These are phyloP conservation scores for Selene dorsalis DNA, from an alignment of 2,797 vertebrate genomes.

Conservation along the genomic window DNA sequence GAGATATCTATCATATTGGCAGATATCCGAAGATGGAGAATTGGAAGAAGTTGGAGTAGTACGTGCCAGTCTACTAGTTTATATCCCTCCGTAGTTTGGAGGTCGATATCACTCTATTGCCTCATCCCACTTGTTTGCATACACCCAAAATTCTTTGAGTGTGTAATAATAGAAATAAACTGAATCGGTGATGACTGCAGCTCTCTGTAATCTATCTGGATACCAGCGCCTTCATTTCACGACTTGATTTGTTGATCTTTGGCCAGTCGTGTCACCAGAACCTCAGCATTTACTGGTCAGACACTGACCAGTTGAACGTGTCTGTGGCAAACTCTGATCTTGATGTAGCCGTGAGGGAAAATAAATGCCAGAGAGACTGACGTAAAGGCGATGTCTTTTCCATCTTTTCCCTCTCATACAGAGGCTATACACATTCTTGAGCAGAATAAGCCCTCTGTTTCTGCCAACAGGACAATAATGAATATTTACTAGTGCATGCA, in stretches of 20 bases:
- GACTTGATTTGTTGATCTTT: conserved; percentile 13
- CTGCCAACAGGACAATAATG: conserved; percentile 13
- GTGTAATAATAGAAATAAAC: not conserved
- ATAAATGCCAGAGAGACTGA: not conserved
- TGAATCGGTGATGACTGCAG: not conserved
- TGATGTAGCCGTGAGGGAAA: not conserved
- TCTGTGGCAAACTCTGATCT: not conserved
- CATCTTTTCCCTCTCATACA: not conserved
- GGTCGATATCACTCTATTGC: not conserved
- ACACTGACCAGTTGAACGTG: not conserved
- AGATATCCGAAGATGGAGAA: not conserved
- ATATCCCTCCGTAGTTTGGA: not conserved
- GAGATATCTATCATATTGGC: not conserved
- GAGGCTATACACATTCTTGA: conserved; percentile 7
- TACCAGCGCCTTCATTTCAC: not conserved
- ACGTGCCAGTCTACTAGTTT: not conserved
- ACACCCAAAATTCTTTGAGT: not conserved
- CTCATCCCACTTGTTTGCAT: not conserved
- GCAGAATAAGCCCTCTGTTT: conserved; percentile 18
- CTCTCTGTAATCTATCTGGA: not conserved
- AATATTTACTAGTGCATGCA: conserved; percentile 17
- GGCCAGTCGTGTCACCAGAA: conserved; percentile 24
- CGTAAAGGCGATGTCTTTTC: not conserved
- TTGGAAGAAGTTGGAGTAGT: not conserved
- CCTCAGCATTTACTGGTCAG: conserved; percentile 14